Percentiles rank a stretch among this genome's conserved stretches.
Evolutionary conservation across 2,113 vertebrate genomes (phyloP).

Genomic region (Alethe castanea): DNA sequence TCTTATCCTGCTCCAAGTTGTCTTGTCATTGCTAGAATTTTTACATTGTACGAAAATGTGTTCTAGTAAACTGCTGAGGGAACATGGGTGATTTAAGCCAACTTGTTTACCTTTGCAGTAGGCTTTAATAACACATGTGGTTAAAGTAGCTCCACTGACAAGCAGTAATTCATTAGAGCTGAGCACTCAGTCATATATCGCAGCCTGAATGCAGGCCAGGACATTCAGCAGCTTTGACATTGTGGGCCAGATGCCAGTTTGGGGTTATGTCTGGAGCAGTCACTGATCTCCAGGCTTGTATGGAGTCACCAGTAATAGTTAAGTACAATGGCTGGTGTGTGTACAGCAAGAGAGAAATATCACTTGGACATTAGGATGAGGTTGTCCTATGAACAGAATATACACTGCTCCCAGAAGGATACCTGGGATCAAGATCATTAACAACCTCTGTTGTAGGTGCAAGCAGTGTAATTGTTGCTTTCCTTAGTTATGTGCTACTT

Average conservation of each 20-base stretch:
- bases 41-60: background rate
- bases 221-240: background rate
- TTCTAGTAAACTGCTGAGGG: background rate
- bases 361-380: background rate
- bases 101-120: background rate
- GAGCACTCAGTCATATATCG: background rate
- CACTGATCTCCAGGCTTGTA: background rate
- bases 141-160: background rate
- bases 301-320: background rate
- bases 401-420: background rate
- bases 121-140: background rate
- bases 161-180: background rate
- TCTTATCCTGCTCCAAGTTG: background rate
- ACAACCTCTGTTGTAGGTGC: background rate
- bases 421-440: background rate
- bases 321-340: background rate
- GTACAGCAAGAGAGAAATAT: background rate
- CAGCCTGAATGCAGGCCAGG: background rate
- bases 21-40: background rate
- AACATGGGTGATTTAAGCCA: background rate
- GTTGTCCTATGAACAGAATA: background rate
- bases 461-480: background rate
- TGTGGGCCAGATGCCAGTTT: background rate
- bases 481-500: background rate
- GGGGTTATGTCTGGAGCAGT: background rate